Evolutionary conservation across 2,113 vertebrate species (phyloP), one percentile per base, ranked within the genome.

Genomic region (Calidris pugnax): DNA sequence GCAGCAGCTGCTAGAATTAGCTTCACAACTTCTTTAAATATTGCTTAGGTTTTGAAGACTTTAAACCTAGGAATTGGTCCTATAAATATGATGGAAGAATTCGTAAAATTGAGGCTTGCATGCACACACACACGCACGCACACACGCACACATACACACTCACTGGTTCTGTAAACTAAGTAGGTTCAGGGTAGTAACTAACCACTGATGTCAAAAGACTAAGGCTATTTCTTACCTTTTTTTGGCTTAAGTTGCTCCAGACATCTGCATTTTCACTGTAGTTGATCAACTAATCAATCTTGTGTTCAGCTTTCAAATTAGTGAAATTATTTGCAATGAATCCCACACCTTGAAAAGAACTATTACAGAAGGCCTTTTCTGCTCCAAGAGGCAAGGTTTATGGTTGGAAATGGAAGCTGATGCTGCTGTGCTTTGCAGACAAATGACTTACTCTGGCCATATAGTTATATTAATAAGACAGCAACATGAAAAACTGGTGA

Each of bases 81-180:
- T 35, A 22, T 2, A 50, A 35, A 2, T 2, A 1, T 53, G 20
- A 32, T 43, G 60, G 33, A 72, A 73, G 8, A 60, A 66, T 15
- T 13, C 62, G 14, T 13, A 64, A 12, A 16, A 20, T 57, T 57
- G n/a, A 69, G 21, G 37, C 13, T 78, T 41, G 19, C 32, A 26
- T 2, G 2, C 5, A 8, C 39, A 22, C 23, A 7, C 6, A 12
- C 6, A 4, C 3, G 2, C 5, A 8, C 39, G 17, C 23, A 7
- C 6, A 12, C 6, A 4, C 3, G 3, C 20, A 8, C 10, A 14
- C 14, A 23, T 1, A 24, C 7, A 32, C 2, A 48, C 11, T 48
- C 4, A 14, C n/a, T 27, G 6, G 2, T 75, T 81, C 56, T 88
- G 47, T 5, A 2, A 69, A 35, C 21, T 39, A 17, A 33, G 23